phyloP scores from a whole-genome alignment of 2,797 vertebrate species.

The Semotilus atromaculatus region DNA sequence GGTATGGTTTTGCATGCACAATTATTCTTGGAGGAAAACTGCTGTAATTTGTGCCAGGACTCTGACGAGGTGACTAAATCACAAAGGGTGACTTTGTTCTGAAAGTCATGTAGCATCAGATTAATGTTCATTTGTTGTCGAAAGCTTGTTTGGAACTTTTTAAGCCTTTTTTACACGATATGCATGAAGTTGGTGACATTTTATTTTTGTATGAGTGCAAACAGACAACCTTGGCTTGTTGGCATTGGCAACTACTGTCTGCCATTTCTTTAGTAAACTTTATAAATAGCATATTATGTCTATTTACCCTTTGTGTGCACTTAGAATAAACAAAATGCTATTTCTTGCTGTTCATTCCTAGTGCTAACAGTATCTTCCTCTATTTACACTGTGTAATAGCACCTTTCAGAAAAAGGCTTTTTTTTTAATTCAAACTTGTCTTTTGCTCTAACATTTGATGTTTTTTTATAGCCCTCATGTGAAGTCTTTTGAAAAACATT shows the following conservation, averaged over 20 bases:
- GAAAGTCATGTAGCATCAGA: not conserved
- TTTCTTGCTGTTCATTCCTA: too few species aligned
- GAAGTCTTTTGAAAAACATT: not conserved
- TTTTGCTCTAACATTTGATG: not conserved
- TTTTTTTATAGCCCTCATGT: not conserved
- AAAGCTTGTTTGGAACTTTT: not conserved
- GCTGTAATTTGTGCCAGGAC: constrained; percentile 8
- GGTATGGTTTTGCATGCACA: constrained; percentile 38
- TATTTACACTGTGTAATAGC: too few species aligned
- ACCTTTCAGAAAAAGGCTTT: not conserved
- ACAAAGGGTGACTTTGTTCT: constrained; percentile 24
- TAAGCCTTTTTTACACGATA: not conserved
- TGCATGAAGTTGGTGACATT: not conserved
- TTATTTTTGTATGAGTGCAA: not conserved
- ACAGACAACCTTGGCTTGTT: not conserved
- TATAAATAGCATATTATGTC: too few species aligned
- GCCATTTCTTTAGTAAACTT: not conserved
- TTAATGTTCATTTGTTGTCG: not conserved
- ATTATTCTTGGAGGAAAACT: constrained; percentile 5
- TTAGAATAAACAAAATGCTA: not conserved
- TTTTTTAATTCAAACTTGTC: not conserved
- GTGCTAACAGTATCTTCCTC: too few species aligned
- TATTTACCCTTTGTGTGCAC: not conserved
- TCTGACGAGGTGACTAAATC: not conserved
- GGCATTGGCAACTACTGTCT: not conserved